phyloP scores from a whole-genome alignment of 2,888 invertebrate species.

The Xestoiulus laeticollis region DNA sequence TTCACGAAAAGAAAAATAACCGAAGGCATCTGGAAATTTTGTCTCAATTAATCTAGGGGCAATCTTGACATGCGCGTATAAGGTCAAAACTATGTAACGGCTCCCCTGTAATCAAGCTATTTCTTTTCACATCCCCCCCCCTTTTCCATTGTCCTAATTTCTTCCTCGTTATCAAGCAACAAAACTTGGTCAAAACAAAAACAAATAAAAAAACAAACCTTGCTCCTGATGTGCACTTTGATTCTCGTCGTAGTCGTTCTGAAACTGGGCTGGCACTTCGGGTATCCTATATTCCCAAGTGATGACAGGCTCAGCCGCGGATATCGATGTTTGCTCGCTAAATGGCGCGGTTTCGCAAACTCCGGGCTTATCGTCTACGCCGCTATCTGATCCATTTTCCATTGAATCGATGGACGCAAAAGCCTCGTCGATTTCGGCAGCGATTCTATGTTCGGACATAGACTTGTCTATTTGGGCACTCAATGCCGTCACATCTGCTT shows the following conservation, averaged over 20 bases:
- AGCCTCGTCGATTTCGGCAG: slow-evolving; percentile 49
- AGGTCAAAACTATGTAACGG: too few species aligned
- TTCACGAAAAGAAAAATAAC: too few species aligned
- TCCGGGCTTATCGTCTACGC: not conserved
- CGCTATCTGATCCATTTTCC: slow-evolving; percentile 36
- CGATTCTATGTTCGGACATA: slow-evolving; percentile 42
- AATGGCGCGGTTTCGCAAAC: not conserved
- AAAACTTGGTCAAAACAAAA: not conserved
- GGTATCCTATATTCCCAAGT: slow-evolving; percentile 53
- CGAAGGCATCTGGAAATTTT: too few species aligned
- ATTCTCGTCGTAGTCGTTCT: slow-evolving; percentile 3
- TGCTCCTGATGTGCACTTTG: not conserved
- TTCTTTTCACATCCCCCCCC: too few species aligned
- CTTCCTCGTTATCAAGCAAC: not conserved
- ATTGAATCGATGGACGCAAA: slow-evolving; percentile 46
- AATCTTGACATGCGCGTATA: too few species aligned
- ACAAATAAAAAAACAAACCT: not conserved
- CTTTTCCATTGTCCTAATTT: not conserved
- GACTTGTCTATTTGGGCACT: slow-evolving; percentile 39
- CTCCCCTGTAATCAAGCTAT: too few species aligned
- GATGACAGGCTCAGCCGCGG: slow-evolving; percentile 38
- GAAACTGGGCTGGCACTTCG: slow-evolving; percentile 52
- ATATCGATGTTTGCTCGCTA: not conserved
- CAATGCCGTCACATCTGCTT: not conserved
- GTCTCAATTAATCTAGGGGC: too few species aligned